Evolutionary conservation across 2,888 invertebrate species (phyloP).

Genomic region (Leptopilina syphax): DNA sequence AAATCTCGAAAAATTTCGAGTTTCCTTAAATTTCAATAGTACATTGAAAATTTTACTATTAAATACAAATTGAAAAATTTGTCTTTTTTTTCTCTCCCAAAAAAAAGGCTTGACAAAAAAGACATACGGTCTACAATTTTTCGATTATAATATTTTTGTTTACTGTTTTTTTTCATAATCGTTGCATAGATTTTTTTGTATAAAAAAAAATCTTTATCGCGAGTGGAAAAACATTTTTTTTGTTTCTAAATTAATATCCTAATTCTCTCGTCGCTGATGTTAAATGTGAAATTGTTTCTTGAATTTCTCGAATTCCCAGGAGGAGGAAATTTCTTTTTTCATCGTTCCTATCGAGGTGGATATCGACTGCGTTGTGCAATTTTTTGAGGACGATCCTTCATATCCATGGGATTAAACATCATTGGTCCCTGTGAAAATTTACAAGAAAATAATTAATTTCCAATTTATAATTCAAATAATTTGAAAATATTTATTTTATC

Average conservation of each 20-base stretch:
- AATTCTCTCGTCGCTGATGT: background rate
- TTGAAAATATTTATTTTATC: background rate
- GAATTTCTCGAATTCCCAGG: background rate
- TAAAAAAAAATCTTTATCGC: conserved; percentile 7
- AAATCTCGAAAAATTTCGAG: background rate
- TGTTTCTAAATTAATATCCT: conserved; percentile 4
- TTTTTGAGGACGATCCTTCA: conserved; percentile 69
- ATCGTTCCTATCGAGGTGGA: conserved; percentile 67
- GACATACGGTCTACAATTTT: conserved; percentile 19
- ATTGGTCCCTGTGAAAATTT: conserved; percentile 69
- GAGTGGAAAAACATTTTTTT: background rate
- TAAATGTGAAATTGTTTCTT: background rate
- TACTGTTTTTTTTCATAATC: background rate
- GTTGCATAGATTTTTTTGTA: background rate
- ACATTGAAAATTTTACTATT: background rate
- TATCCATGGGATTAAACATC: conserved; percentile 71
- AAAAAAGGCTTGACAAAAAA: background rate
- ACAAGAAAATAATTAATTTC: background rate
- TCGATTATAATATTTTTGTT: background rate
- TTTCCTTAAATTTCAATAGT: background rate
- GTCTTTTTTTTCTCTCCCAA: background rate
- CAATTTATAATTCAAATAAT: background rate
- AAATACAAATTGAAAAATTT: background rate
- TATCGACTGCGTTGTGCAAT: conserved; percentile 64
- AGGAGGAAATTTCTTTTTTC: background rate